Percentiles rank a stretch among this genome's conserved stretches.
Conservation (phyloP, 2,797 vertebrate species). For the Macroramphosus scolopax region DNA sequence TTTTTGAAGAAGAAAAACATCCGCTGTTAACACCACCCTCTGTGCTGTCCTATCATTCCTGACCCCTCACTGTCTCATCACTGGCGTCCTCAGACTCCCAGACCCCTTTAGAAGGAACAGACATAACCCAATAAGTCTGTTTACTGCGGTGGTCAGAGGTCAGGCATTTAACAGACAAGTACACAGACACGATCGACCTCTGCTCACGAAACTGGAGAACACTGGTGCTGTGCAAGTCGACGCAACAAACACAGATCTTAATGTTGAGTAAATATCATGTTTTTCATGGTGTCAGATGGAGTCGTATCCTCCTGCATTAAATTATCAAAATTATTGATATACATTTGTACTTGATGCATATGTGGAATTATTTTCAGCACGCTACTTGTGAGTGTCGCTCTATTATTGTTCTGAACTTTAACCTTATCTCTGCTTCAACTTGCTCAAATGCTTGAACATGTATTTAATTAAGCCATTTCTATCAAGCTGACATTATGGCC, state of each 20-base stretch:
- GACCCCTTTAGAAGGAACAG: constrained; percentile 29
- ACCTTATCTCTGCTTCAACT: constrained; percentile 23
- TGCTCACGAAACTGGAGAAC: too few species aligned
- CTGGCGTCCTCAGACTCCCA: constrained; percentile 26
- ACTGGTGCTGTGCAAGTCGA: constrained; percentile 19
- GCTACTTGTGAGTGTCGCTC: background rate
- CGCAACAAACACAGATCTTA: too few species aligned
- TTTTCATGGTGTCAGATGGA: too few species aligned
- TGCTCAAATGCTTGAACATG: constrained; percentile 23
- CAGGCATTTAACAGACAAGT: constrained; percentile 49
- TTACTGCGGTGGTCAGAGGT: constrained; percentile 60
- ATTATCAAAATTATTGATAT: background rate
- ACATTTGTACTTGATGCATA: too few species aligned
- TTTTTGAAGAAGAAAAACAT: background rate
- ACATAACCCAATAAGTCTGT: constrained; percentile 61
- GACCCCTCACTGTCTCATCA: constrained; percentile 21
- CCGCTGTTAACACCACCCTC: constrained; percentile 2
- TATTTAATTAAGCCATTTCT: constrained; percentile 32
- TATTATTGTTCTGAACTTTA: background rate
- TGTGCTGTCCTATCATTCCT: constrained; percentile 17
- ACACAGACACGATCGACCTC: constrained; percentile 21
- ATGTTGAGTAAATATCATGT: too few species aligned
- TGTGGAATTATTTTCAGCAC: background rate
- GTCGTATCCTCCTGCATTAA: constrained; percentile 3
- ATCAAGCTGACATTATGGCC: constrained; percentile 30